Evolutionary conservation across 2,113 vertebrate species (phyloP).

Genomic region (Aegypius monachus): DNA sequence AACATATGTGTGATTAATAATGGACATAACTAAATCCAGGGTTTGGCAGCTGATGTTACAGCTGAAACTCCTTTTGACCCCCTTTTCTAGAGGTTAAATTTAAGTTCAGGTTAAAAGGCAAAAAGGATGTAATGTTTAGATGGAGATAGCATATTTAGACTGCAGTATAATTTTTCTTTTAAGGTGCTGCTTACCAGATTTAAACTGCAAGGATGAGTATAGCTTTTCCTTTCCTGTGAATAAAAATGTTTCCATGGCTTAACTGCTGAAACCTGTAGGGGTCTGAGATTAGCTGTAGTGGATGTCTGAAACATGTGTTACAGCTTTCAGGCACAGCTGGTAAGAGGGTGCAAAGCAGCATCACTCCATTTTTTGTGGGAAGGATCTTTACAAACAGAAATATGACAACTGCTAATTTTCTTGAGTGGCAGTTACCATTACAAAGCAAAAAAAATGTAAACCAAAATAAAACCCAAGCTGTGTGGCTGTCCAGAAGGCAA

Average conservation of each 20-base stretch:
- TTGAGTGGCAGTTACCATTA: constrained; percentile 2
- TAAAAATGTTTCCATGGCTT: not conserved
- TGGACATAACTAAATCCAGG: not conserved
- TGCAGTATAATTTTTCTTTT: not conserved
- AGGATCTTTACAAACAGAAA: constrained; percentile 6
- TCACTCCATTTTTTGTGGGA: not conserved
- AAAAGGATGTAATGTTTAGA: not conserved
- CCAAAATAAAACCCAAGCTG: not conserved
- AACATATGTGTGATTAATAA: not conserved
- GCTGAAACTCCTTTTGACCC: not conserved
- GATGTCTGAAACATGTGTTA: not conserved
- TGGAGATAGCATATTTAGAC: not conserved
- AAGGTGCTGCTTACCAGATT: not conserved
- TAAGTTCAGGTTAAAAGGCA: not conserved
- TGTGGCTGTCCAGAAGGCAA: not conserved
- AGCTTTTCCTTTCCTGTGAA: not conserved
- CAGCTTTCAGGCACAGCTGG: constrained; percentile 33
- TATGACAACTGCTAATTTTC: constrained; percentile 47
- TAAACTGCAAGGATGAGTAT: not conserved
- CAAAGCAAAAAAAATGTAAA: not conserved
- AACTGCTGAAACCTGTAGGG: not conserved
- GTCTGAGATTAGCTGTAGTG: constrained; percentile 8
- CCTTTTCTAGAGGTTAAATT: not conserved
- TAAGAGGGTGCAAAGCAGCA: constrained; percentile 4
- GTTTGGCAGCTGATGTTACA: not conserved